These are phyloP conservation scores for Chaetodon trifascialis DNA, from an alignment of 2,113 vertebrate genomes.

Conservation along the genomic window DNA sequence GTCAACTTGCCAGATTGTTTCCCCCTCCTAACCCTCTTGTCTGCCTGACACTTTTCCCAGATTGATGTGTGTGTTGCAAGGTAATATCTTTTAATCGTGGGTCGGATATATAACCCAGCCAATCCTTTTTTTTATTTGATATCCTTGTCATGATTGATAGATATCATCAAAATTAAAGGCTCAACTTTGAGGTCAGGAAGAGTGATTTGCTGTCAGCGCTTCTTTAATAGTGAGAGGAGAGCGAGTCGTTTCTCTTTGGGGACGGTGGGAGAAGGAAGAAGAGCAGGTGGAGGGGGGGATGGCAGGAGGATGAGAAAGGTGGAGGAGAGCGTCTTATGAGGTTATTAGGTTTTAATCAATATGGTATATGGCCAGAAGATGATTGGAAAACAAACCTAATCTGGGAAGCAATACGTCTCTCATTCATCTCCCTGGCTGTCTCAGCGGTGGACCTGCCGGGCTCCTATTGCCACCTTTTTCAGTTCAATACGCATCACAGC, in stretches of 20 bases:
- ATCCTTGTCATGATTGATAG: constrained; percentile 83
- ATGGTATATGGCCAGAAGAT: constrained; percentile 79
- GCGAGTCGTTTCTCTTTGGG: constrained; percentile 80
- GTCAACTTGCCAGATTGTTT: constrained; percentile 55
- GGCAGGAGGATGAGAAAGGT: constrained; percentile 62
- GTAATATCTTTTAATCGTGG: constrained; percentile 80
- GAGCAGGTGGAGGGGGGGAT: constrained; percentile 21
- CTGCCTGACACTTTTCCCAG: constrained; percentile 66
- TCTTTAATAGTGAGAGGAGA: constrained; percentile 78
- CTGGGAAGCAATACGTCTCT: constrained; percentile 78
- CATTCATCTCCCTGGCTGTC: constrained; percentile 74
- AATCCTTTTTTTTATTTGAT: constrained; percentile 70
- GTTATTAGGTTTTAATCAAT: constrained; percentile 87
- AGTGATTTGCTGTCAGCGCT: constrained; percentile 82
- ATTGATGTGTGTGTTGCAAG: constrained; percentile 76
- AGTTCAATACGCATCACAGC: constrained; percentile 57
- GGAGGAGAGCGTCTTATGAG: constrained; percentile 76
- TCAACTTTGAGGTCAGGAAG: constrained; percentile 84
- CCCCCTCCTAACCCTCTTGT: constrained; percentile 49
- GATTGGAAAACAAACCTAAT: constrained; percentile 87
- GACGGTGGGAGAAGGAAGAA: constrained; percentile 58
- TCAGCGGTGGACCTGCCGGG: constrained; percentile 62
- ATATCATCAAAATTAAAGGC: constrained; percentile 83
- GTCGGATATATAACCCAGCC: constrained; percentile 75
- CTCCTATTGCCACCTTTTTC: constrained; percentile 60